These are phyloP conservation scores for Penaeus vannamei DNA, from an alignment of 1,140 invertebrate species.

Conservation along the genomic window DNA sequence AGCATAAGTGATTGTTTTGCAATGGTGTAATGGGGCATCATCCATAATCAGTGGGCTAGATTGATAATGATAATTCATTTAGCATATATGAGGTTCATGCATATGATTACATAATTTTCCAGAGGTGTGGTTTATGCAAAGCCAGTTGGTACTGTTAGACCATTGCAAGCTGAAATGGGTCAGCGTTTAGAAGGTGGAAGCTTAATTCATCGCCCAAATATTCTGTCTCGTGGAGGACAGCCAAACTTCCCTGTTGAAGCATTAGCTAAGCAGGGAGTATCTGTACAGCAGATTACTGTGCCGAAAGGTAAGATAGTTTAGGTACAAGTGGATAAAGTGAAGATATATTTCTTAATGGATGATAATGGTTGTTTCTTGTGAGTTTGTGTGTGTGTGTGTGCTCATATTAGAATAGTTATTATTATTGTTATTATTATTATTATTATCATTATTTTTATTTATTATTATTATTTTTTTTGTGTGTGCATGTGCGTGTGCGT, in stretches of 20 bases:
- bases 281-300: slow-evolving; percentile 93
- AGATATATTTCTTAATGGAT: neutral
- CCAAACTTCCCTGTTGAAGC: slow-evolving; percentile 78
- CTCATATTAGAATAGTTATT: no score
- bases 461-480: no score
- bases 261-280: slow-evolving; percentile 92
- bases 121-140: slow-evolving; percentile 69
- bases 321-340: neutral
- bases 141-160: slow-evolving; percentile 75
- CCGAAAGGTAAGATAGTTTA: slow-evolving; percentile 78
- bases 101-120: neutral
- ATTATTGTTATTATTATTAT: no score
- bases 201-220: slow-evolving; percentile 57
- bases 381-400: neutral
- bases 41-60: no score
- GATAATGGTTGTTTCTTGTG: neutral
- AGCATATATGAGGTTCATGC: no score
- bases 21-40: no score
- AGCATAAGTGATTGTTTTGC: no score
- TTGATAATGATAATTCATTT: no score
- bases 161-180: slow-evolving; percentile 74
- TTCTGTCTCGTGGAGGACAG: slow-evolving; percentile 45
- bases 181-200: slow-evolving; percentile 69
- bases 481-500: neutral
- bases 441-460: no score